Base-by-base conservation (phyloP, 2,797 vertebrate species). In the Lithobates pipiens region DNA sequence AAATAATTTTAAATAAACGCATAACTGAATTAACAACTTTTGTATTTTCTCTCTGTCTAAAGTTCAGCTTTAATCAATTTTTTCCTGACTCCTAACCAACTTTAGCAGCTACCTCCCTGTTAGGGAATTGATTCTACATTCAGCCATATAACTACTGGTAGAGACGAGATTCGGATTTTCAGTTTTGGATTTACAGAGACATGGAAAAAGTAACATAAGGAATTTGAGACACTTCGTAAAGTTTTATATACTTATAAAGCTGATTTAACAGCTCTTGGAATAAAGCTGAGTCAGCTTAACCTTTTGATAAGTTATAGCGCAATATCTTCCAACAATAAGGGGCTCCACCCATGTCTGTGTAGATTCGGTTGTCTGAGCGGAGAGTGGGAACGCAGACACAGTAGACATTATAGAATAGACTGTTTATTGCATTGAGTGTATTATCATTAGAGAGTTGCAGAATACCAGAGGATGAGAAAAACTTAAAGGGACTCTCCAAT, bases 261-360 rank as follows among this genome's bases (percentile, higher is more conserved):
- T 18, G 50, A 76, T 36, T 82, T 76, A 71, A 71, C 54, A 34
- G 85, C 85, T 86, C 75, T 78, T 82, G 85, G 67, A 76, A 86
- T 63, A 61, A 75, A 63, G 63, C 36, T 76, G 71, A 54, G 50
- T 54, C 50, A 54, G 50, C 50, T 16, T 54, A 54, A 76, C 85
- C 63, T 80, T 80, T 76, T 50, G 10, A 72, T 84, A 74, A 50
- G 54, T 50, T 82, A 67, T 71, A 71, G 36, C 27, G 13, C 39
- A 39, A 44, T 18, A 57, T 68, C 71, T n/a, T 77, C 76, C 36
- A 73, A 79, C 76, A 79, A 78, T 44, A 50, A 75, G 78, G 54
- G 39, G 10, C 71, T 81, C 84, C 84, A 81, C 84, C 78, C 78
- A 23, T 23, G 71, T 76, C 77, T 81, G 67, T 39, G 23, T 34